Evolutionary conservation across 2,113 vertebrate genomes (phyloP).

Genomic region (Motacilla alba): DNA sequence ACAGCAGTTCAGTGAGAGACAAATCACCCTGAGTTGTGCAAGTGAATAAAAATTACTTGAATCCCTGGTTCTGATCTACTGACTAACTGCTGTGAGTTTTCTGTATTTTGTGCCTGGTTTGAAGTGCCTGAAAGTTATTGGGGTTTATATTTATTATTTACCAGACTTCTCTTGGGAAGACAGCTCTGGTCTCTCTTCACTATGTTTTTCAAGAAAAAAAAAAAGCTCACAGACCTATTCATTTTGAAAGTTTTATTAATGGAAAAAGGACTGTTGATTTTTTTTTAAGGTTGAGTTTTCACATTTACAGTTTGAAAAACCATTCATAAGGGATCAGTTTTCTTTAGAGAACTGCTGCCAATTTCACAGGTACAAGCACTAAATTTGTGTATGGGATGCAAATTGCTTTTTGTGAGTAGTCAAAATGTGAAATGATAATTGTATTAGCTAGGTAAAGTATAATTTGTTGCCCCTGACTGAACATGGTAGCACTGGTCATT

Average conservation of each 20-base stretch:
- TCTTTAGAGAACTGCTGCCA: neutral
- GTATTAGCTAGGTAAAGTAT: neutral
- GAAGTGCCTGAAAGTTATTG: slow-evolving; percentile 5
- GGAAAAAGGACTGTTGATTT: neutral
- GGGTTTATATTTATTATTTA: slow-evolving; percentile 28
- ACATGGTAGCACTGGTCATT: neutral
- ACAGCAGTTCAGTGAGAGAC: neutral
- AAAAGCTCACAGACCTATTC: neutral
- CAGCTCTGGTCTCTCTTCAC: neutral
- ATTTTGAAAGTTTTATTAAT: neutral
- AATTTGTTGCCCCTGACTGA: neutral
- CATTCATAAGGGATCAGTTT: neutral
- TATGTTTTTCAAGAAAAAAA: neutral
- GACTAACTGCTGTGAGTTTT: neutral
- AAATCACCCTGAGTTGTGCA: neutral
- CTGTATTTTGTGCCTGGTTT: neutral
- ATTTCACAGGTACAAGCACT: neutral
- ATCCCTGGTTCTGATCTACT: neutral
- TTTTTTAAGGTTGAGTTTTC: neutral
- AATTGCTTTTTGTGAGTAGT: neutral
- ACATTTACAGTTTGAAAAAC: neutral
- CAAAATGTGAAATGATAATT: neutral
- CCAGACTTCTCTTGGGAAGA: neutral
- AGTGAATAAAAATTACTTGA: neutral
- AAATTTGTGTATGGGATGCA: neutral